Conservation (phyloP, 2,113 vertebrate species). For the Phainopepla nitens region DNA sequence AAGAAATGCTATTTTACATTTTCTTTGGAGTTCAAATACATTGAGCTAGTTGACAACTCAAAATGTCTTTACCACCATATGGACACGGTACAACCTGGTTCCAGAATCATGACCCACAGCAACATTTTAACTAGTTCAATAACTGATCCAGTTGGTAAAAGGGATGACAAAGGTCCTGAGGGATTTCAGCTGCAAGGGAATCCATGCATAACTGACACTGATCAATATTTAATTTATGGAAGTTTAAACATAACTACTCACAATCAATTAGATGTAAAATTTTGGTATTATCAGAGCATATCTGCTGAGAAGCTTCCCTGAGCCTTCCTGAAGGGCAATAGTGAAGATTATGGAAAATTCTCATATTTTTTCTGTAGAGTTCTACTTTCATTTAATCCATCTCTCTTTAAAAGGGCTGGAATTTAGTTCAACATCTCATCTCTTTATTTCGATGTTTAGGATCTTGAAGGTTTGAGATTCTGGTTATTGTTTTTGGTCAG, state of each 20-base stretch:
- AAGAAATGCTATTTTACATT: background rate
- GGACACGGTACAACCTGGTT: background rate
- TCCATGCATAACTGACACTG: background rate
- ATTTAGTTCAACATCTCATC: background rate
- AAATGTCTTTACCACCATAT: background rate
- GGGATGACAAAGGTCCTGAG: background rate
- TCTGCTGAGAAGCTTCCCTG: background rate
- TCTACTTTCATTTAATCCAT: background rate
- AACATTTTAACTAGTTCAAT: background rate
- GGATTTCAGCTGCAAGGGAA: background rate
- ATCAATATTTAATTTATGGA: background rate
- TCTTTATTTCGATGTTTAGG: background rate
- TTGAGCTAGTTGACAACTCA: rapidly evolving
- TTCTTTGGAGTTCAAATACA: background rate
- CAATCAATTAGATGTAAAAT: background rate
- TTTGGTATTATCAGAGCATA: background rate
- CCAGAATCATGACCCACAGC: background rate
- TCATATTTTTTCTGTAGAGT: background rate
- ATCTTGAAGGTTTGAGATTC: background rate
- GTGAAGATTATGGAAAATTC: background rate
- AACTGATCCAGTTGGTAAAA: background rate
- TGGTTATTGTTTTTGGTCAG: background rate
- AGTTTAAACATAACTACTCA: background rate
- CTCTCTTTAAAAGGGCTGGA: background rate
- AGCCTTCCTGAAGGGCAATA: background rate